Conservation (phyloP, 2,113 vertebrate genomes). For the Tretioscincus oriximinensis region DNA sequence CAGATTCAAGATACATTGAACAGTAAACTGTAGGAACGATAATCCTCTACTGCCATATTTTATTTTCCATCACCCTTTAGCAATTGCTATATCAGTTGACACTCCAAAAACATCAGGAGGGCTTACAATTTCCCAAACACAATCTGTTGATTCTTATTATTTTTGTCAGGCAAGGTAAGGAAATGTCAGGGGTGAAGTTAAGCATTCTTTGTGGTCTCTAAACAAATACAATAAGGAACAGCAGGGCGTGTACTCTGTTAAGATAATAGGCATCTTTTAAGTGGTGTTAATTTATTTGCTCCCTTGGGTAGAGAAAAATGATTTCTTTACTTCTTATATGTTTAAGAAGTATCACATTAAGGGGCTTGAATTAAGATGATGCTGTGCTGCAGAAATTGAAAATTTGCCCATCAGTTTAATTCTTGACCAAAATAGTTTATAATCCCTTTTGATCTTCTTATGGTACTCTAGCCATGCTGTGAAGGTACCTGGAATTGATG, state of each 20-base stretch:
- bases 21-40: too few relatives aligned
- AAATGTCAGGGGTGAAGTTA: not conserved
- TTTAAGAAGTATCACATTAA: not conserved
- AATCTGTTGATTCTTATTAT: not conserved
- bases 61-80: too few relatives aligned
- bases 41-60: too few relatives aligned
- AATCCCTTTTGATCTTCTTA: not conserved
- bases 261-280: not conserved
- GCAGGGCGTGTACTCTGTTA: not conserved
- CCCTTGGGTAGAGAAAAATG: slow-evolving; percentile 1
- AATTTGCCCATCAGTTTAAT: not conserved
- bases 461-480: not conserved
- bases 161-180: not conserved
- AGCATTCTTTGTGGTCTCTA: rapidly evolving
- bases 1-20: not conserved
- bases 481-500: not conserved
- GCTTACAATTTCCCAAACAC: not conserved
- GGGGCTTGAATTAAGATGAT: not conserved
- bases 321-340: not conserved
- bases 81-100: too few relatives aligned
- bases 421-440: not conserved
- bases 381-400: not conserved
- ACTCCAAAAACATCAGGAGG: too few relatives aligned
- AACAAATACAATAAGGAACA: slow-evolving; percentile 23
- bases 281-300: slow-evolving; percentile 11